phyloP scores from a whole-genome alignment of 2,113 vertebrate species.

The Nymphicus hollandicus region DNA sequence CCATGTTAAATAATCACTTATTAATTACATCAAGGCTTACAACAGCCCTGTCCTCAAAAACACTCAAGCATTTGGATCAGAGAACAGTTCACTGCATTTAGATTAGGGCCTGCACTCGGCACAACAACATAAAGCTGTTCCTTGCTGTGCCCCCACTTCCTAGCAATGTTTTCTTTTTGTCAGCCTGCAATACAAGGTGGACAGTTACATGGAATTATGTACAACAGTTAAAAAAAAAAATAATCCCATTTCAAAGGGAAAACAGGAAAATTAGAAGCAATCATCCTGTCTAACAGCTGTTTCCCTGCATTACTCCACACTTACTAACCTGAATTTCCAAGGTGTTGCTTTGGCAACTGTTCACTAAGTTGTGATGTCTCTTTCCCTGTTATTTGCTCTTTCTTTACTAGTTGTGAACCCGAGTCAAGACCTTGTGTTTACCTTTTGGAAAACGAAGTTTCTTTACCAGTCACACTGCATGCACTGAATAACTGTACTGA shows the following conservation, averaged over 20 bases:
- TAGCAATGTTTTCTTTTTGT: neutral
- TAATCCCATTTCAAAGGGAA: neutral
- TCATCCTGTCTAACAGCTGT: neutral
- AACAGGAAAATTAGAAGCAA: neutral
- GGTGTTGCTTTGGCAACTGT: neutral
- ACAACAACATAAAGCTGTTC: fast-evolving
- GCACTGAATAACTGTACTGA: neutral
- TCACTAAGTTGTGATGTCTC: neutral
- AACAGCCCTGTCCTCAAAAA: neutral
- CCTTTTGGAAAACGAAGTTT: neutral
- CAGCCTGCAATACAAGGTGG: neutral
- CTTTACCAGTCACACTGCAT: neutral
- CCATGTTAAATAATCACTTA: neutral
- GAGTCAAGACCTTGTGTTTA: neutral
- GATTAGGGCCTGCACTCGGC: no score
- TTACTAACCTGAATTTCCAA: neutral
- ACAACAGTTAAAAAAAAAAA: neutral
- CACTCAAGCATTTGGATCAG: neutral
- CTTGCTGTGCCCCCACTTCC: neutral
- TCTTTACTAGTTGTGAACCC: neutral
- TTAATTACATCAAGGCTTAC: fast-evolving
- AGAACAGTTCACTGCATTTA: neutral
- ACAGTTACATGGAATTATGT: neutral
- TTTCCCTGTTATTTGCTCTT: neutral
- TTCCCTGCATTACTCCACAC: neutral